Conservation (phyloP, 2,888 invertebrate genomes). For the Nudaria mundana region DNA sequence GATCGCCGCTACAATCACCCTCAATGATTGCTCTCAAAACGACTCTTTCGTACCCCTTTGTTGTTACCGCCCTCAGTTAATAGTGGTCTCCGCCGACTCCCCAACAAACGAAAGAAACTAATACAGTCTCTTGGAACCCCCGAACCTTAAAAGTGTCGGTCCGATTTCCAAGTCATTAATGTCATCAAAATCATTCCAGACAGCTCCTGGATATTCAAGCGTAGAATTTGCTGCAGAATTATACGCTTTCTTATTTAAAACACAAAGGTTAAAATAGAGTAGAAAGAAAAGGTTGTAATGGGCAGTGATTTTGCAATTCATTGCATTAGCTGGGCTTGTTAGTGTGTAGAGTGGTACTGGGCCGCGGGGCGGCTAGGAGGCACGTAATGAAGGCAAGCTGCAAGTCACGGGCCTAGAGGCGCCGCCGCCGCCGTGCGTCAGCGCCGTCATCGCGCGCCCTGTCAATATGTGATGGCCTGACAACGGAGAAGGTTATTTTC, state of each 20-base stretch:
- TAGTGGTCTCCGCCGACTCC: slow-evolving; percentile 42
- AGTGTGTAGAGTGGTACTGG: slow-evolving; percentile 50
- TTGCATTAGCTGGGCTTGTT: slow-evolving; percentile 80
- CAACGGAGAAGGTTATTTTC: slow-evolving; percentile 75
- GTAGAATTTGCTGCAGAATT: slow-evolving; percentile 27
- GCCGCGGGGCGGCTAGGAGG: slow-evolving; percentile 46
- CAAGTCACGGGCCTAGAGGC: slow-evolving; percentile 72
- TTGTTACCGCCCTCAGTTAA: slow-evolving; percentile 63
- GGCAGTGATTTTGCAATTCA: slow-evolving; percentile 72
- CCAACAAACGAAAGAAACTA: slow-evolving; percentile 49
- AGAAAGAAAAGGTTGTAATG: slow-evolving; percentile 26
- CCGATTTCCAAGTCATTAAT: slow-evolving; percentile 72
- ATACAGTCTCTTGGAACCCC: slow-evolving; percentile 50
- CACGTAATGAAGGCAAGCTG: slow-evolving; percentile 72
- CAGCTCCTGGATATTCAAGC: slow-evolving; percentile 60
- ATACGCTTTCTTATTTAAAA: slow-evolving; percentile 32
- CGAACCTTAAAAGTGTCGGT: slow-evolving; percentile 57
- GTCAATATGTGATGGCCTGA: slow-evolving; percentile 72
- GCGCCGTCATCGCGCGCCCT: slow-evolving; percentile 65
- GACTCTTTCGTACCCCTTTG: slow-evolving; percentile 54
- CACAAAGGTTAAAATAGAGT: slow-evolving; percentile 39
- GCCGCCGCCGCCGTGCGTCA: slow-evolving; percentile 64
- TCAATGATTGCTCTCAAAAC: slow-evolving; percentile 56
- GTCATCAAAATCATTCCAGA: slow-evolving; percentile 65
- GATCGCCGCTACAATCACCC: slow-evolving; percentile 54